phyloP scores from a whole-genome alignment of 2,113 vertebrate genomes.

The Cryptomyrus ogoouensis region DNA sequence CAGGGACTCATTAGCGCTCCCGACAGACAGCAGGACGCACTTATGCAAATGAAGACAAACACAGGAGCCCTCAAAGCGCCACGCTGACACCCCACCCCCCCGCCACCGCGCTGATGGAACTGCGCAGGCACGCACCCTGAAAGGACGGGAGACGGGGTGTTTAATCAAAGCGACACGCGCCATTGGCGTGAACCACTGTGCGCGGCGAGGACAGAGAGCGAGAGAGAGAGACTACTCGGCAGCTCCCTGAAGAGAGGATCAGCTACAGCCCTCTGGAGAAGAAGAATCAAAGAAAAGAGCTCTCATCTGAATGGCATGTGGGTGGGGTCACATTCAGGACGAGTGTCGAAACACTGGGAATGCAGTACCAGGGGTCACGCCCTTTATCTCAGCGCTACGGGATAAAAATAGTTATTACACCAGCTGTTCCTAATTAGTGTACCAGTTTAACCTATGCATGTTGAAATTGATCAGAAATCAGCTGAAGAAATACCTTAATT shows the following conservation, averaged over 20 bases:
- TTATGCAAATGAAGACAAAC: constrained; percentile 19
- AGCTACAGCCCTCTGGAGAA: neutral
- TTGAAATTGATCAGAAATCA: neutral
- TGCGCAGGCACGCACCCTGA: neutral
- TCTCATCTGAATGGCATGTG: neutral
- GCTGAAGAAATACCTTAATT: neutral
- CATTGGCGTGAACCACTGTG: neutral
- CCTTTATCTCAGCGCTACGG: neutral
- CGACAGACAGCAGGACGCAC: constrained; percentile 20
- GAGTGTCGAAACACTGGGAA: neutral
- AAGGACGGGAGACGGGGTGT: neutral
- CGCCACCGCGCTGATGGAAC: neutral
- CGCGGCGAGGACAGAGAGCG: neutral
- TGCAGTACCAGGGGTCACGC: neutral
- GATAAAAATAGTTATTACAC: neutral
- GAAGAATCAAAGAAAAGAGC: neutral
- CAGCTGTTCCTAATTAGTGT: neutral
- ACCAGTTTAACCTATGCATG: neutral
- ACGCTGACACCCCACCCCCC: neutral
- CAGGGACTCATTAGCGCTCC: constrained; percentile 10
- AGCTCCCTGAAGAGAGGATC: neutral
- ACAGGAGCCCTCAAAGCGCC: neutral
- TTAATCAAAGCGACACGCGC: neutral
- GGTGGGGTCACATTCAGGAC: neutral
- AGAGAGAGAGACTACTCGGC: neutral